Evolutionary conservation across 2,888 invertebrate genomes (phyloP).

Genomic region (Timema podura): DNA sequence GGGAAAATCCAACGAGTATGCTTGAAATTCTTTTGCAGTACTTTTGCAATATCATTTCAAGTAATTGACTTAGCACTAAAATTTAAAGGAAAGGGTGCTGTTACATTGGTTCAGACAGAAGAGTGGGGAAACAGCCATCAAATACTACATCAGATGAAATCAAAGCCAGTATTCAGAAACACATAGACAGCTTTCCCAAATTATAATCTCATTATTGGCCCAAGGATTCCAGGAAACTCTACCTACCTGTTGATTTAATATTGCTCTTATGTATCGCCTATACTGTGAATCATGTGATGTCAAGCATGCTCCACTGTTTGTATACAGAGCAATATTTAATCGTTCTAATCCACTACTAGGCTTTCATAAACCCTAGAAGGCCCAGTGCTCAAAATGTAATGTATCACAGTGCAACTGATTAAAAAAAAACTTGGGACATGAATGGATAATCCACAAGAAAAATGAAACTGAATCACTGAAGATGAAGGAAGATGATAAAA

Average conservation of each 20-base stretch:
- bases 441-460: constrained; percentile 5
- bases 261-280: constrained; percentile 7
- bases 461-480: constrained; percentile 8
- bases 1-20: constrained; percentile 8
- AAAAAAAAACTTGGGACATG: constrained; percentile 4
- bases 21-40: constrained; percentile 12
- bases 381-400: constrained; percentile 13
- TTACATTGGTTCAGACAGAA: constrained; percentile 10
- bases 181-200: constrained; percentile 4
- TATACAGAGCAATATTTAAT: constrained; percentile 11
- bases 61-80: constrained; percentile 9
- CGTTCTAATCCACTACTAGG: constrained; percentile 6
- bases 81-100: constrained; percentile 4
- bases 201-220: constrained; percentile 1
- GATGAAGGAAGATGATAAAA: constrained; percentile 11
- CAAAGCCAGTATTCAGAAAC: constrained; percentile 4
- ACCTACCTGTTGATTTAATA: constrained; percentile 7
- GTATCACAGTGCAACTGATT: background rate
- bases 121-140: background rate
- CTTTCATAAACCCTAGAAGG: constrained; percentile 10
- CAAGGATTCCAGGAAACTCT: constrained; percentile 2
- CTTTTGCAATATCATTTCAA: constrained; percentile 9
- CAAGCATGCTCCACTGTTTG: background rate
- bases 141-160: background rate
- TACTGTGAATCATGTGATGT: constrained; percentile 4